Evolutionary conservation across 2,797 vertebrate species (phyloP), one percentile per base, ranked within the genome.

Genomic region (Paratrypauchen microcephalus): DNA sequence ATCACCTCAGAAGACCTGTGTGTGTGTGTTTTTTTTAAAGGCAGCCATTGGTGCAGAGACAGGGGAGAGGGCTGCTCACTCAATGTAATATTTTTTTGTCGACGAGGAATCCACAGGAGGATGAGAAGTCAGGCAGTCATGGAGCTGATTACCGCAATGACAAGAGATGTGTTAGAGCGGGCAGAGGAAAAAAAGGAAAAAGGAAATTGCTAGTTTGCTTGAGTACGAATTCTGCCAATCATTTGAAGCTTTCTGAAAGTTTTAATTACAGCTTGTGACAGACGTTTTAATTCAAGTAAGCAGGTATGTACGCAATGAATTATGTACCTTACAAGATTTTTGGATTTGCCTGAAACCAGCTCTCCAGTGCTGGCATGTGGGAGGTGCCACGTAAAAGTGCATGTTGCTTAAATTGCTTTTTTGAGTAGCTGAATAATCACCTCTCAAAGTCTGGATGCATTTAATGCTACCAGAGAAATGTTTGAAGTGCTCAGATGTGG

Each of bases 1-100:
- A 79, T 85, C 70, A 68, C 30, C 73, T 69, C 65, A 26, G 39
- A 65, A 9, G 24, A 67, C 65, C 67, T 75, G 59, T 6, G 61
- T 69, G n/a, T n/a, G n/a, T n/a, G n/a, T n/a, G n/a, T 71, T 68
- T 65, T 56, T 23, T 36, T 36, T 36, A 9, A 9, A 26, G 13
- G 52, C 36, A 77, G 77, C 68, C 30, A 19, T 66, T 19, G 71
- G 79, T 74, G 73, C 72, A 76, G 71, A 62, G 66, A 72, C 73
- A 64, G 65, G 62, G 48, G 54, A 70, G 59, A 76, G 65, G 7
- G 0, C 47, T 57, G 68, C 69, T 79, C 74, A 66, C 66, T 74
- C 63, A 77, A 74, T 75, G 54, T 78, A 77, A 87, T 89, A 73
- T 87, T 68, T 81, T 77, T 72, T 79, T 48, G 47, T 65, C 72